Percentiles rank a stretch among this genome's conserved stretches.
phyloP scores from a whole-genome alignment of 2,888 invertebrate species.

The Dicyrtoma fusca region DNA sequence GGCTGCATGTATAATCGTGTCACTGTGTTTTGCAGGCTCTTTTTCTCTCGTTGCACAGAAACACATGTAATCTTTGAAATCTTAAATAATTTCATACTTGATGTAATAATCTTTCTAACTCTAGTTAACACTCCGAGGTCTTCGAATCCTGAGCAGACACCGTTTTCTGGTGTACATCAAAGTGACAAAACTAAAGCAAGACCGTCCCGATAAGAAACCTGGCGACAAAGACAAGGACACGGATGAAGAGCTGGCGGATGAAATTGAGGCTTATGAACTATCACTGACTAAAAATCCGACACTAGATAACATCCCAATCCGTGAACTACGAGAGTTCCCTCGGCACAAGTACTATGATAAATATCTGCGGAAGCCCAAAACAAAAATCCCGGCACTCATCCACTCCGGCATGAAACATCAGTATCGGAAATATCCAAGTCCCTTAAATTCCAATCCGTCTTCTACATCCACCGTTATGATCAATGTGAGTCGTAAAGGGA shows the following conservation, averaged over 20 bases:
- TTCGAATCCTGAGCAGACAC: conserved; percentile 5
- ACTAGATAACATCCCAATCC: too few species aligned
- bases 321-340: too few species aligned
- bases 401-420: neutral
- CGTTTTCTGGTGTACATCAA: conserved; percentile 6
- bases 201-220: neutral
- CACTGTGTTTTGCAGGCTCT: too few species aligned
- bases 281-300: neutral
- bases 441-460: neutral
- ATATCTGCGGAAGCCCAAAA: neutral
- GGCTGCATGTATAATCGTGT: too few species aligned
- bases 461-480: neutral
- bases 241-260: neutral
- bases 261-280: neutral
- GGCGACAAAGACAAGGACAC: too few species aligned
- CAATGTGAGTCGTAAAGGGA: neutral
- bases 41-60: too few species aligned
- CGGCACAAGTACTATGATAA: neutral
- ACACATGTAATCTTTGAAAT: too few species aligned
- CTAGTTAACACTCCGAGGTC: conserved; percentile 3
- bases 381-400: conserved; percentile 2
- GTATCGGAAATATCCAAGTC: neutral
- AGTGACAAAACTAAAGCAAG: neutral
- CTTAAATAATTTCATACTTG: too few species aligned
- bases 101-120: too few species aligned